Conservation (phyloP, 2,888 invertebrate genomes). For the Polymixis flavicincta region DNA sequence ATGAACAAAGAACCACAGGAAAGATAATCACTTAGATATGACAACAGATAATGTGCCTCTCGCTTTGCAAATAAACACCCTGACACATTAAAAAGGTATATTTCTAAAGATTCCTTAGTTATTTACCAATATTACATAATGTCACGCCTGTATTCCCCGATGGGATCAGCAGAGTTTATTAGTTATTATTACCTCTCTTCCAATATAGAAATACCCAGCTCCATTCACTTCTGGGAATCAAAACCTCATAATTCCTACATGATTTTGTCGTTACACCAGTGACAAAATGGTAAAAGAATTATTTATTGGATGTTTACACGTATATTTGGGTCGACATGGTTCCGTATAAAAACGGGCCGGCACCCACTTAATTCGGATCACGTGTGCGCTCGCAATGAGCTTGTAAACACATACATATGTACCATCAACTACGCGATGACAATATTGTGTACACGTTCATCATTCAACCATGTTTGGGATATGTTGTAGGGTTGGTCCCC, state of each 20-base stretch:
- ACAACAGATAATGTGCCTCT: not conserved
- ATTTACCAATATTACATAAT: not conserved
- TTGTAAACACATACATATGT: conserved; percentile 75
- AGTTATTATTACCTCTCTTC: not conserved
- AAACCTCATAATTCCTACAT: not conserved
- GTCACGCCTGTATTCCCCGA: not conserved
- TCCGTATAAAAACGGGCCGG: conserved; percentile 76
- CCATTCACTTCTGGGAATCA: not conserved
- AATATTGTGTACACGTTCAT: conserved; percentile 62
- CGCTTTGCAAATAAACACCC: not conserved
- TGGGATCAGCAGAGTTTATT: not conserved
- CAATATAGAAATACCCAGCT: not conserved
- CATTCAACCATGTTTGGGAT: conserved; percentile 38
- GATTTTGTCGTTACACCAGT: conserved; percentile 16
- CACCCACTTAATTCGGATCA: conserved; percentile 80
- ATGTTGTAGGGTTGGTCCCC: not conserved
- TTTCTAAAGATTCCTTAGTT: not conserved
- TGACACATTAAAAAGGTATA: not conserved
- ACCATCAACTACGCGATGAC: conserved; percentile 67
- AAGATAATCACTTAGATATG: conserved; percentile 27
- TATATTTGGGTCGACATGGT: conserved; percentile 75
- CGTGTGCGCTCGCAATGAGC: conserved; percentile 76
- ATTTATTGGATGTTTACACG: conserved; percentile 65
- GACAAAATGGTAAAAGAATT: conserved; percentile 46
- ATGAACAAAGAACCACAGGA: not conserved